Evolutionary conservation across 2,113 vertebrate species (phyloP).

Genomic region (Phocoena sinus): DNA sequence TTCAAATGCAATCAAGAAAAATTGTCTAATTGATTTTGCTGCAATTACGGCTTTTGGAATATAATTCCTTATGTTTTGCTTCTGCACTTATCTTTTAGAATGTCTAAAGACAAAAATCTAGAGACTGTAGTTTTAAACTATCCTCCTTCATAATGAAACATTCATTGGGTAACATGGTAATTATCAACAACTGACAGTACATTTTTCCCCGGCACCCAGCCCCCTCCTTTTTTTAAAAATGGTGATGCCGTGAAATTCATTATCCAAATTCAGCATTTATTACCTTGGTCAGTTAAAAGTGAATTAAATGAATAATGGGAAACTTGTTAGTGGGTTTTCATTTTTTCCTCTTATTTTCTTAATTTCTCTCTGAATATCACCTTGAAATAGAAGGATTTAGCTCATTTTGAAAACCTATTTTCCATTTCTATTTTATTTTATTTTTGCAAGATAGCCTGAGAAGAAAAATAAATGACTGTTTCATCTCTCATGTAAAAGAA

Average conservation of each 20-base stretch:
- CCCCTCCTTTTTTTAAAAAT: not conserved
- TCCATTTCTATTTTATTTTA: not conserved
- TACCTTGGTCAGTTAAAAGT: not conserved
- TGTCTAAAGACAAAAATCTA: not conserved
- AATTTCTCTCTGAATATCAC: not conserved
- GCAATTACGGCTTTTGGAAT: conserved; percentile 56
- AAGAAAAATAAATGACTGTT: not conserved
- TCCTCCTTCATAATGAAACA: not conserved
- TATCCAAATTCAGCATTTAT: not conserved
- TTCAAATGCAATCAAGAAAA: conserved; percentile 77
- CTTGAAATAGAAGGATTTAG: not conserved
- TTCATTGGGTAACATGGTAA: not conserved
- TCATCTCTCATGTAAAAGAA: not conserved
- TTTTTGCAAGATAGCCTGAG: not conserved
- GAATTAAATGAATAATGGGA: not conserved
- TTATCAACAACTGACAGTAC: not conserved
- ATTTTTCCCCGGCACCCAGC: fast-evolving
- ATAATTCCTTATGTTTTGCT: conserved; percentile 32
- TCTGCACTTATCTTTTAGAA: conserved; percentile 15
- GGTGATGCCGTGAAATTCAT: not conserved
- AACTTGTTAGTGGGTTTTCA: not conserved
- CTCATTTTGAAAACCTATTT: not conserved
- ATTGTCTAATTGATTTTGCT: conserved; percentile 80
- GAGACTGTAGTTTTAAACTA: not conserved
- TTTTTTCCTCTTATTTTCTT: not conserved